Evolutionary conservation across 2,888 invertebrate genomes (phyloP), one percentile per base, ranked within the genome.

Genomic region (Trachelus stipa): DNA sequence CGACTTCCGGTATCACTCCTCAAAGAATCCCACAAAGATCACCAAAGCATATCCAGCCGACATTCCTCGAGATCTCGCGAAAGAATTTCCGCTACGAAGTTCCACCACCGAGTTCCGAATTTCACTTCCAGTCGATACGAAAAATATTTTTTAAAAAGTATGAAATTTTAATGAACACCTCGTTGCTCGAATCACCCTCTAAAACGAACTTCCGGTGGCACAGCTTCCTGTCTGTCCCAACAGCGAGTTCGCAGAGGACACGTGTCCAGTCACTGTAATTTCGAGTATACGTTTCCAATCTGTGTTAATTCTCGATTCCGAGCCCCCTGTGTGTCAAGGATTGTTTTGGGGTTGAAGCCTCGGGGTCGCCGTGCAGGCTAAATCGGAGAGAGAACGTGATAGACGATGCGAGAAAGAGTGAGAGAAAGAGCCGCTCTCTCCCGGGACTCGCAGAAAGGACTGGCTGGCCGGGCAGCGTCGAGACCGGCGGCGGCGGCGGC

Each of bases 381-480:
- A 56, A 56, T 56, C 23, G 56, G 31, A 34, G 33, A 31, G 71
- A 33, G 71, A 71, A 71, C 31, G 31, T 34, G 71, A 71, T 12
- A 71, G 12, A 71, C 12, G 30, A 23, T 33, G 9, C 30, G 71
- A 34, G 71, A 71, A 34, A 71, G 71, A 71, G 71, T 33, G 31
- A 71, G 71, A 71, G 31, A 71, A 71, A 31, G n/a, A 34, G 31
- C 31, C 74, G 78, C 74, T 78, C 71, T 75, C 78, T 78, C 78
- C 75, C 78, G 78, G 75, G 78, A 78, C 75, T 75, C 78, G 78
- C 75, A 78, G 75, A 78, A 78, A 78, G 78, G 78, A 78, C 78
- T 78, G 78, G 73, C 37, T 56, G 75, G 71, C 71, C 71, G 71
- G 56, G 71, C 71, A 71, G 31, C 56, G 56, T 56, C 56, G 56